phyloP scores from a whole-genome alignment of 2,113 vertebrate species.

The Oxyura jamaicensis region DNA sequence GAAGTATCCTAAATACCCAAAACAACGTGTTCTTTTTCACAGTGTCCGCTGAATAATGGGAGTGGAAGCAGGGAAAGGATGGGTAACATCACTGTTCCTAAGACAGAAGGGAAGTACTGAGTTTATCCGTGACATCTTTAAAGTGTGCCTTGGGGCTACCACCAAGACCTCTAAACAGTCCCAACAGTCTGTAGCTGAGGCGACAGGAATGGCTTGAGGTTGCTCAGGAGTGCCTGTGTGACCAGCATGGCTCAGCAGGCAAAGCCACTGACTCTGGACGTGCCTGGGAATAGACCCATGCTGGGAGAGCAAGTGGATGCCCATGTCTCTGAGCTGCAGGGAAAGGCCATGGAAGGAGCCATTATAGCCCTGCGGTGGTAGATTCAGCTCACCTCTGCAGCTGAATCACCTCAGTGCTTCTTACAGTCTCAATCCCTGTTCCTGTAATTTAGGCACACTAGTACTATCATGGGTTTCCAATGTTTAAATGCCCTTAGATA shows the following conservation, averaged over 20 bases:
- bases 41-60: no score
- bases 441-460: background rate
- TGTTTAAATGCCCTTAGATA: background rate
- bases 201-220: background rate
- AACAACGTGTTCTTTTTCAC: rapidly evolving
- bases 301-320: background rate
- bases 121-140: background rate
- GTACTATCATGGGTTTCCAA: background rate
- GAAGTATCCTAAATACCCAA: background rate
- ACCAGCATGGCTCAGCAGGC: rapidly evolving
- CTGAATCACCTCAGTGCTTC: background rate
- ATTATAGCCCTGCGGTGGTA: background rate
- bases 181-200: background rate
- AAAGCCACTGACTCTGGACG: background rate
- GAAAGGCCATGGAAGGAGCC: background rate
- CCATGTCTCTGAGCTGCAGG: background rate
- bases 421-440: background rate
- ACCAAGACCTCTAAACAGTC: background rate
- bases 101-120: background rate
- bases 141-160: background rate
- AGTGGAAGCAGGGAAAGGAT: background rate
- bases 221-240: rapidly evolving
- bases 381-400: background rate
- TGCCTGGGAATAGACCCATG: background rate
- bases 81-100: rapidly evolving